Evolutionary conservation across 35 echinoderm and acorn worm genomes (phyloP).

Genomic region (Antedon bifida): DNA sequence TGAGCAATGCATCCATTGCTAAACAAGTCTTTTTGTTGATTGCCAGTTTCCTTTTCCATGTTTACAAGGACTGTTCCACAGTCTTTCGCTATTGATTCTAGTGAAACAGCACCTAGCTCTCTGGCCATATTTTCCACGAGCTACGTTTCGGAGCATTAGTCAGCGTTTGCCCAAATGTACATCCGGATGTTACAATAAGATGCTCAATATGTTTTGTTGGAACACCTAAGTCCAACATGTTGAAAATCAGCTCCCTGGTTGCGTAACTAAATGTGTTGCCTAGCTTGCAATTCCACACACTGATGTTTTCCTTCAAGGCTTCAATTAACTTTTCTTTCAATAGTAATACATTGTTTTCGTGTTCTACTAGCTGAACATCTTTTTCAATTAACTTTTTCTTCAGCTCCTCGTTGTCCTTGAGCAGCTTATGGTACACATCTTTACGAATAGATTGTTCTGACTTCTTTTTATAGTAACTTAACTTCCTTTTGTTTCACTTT

Average conservation of each 20-base stretch:
- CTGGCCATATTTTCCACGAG: constrained; percentile 31
- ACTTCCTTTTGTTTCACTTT: too few species aligned
- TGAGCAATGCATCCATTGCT: constrained; percentile 8
- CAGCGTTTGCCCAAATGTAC: neutral
- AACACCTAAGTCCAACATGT: neutral
- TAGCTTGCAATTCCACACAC: neutral
- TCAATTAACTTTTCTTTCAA: neutral
- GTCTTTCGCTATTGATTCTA: constrained; percentile 10
- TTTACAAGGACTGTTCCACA: neutral
- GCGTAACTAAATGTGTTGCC: neutral
- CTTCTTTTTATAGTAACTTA: too few species aligned
- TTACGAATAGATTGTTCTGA: too few species aligned
- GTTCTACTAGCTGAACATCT: too few species aligned
- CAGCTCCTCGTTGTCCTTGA: too few species aligned
- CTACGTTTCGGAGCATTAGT: neutral
- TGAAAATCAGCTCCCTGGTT: neutral
- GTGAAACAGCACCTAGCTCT: constrained; percentile 20
- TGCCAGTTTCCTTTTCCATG: neutral
- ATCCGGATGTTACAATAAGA: too few species aligned
- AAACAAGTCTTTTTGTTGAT: neutral
- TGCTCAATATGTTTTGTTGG: neutral
- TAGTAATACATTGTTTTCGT: too few species aligned
- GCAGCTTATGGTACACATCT: too few species aligned
- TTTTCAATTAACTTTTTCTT: too few species aligned
- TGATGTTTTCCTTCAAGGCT: neutral